Percentiles rank a stretch among this genome's conserved stretches.
Evolutionary conservation across 2,797 vertebrate species (phyloP).

Genomic region (Siniperca undulata): DNA sequence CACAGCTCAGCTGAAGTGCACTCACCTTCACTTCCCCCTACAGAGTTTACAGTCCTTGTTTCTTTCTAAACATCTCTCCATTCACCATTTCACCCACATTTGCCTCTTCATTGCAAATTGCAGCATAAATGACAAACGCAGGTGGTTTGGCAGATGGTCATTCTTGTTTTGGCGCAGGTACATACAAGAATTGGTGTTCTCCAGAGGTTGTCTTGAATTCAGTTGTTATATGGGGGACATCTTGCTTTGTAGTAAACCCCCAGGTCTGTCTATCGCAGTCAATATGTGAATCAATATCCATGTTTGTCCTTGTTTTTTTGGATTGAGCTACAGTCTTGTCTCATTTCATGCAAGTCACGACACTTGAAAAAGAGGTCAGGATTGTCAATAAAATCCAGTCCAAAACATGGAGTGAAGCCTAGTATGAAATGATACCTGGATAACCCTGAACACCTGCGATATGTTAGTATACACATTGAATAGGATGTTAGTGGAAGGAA

Average conservation of each 20-base stretch:
- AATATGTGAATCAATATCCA: constrained; percentile 25
- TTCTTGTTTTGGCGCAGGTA: constrained; percentile 20
- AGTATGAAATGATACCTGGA: background rate
- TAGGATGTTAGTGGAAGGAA: background rate
- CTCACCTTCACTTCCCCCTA: constrained; percentile 21
- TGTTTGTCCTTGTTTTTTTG: background rate
- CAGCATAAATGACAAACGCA: constrained; percentile 9
- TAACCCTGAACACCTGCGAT: background rate
- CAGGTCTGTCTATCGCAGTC: constrained; percentile 1
- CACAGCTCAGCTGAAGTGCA: constrained; percentile 25
- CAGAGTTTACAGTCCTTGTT: constrained; percentile 1
- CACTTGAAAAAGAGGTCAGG: constrained; percentile 9
- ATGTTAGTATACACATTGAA: background rate
- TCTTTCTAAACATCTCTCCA: constrained; percentile 1
- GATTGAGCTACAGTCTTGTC: background rate
- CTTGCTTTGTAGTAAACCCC: background rate
- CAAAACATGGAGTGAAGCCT: background rate
- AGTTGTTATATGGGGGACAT: background rate
- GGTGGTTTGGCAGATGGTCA: constrained; percentile 29
- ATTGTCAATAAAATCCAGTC: constrained; percentile 8
- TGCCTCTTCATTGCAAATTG: constrained; percentile 13
- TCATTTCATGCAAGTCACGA: constrained; percentile 14
- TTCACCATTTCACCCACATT: constrained; percentile 3
- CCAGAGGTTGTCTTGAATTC: background rate
- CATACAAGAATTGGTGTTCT: background rate